Percentiles rank a stretch among this genome's conserved stretches.
Evolutionary conservation across 2,797 vertebrate species (phyloP).

Genomic region (Hemibagrus guttatus): DNA sequence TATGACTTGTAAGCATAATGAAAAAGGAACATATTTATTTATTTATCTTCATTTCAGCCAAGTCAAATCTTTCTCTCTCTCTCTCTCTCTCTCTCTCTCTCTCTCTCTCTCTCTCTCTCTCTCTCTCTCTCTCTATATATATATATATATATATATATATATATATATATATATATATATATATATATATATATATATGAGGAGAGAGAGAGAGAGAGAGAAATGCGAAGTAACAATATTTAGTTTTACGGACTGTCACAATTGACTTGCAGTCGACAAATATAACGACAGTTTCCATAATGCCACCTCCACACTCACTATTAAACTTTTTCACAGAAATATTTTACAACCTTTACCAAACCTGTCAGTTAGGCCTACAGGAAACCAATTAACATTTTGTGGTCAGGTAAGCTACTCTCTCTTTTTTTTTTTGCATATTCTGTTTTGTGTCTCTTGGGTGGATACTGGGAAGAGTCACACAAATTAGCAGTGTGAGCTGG

Average conservation of each 20-base stretch:
- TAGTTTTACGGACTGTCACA: background rate
- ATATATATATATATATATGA: too few species aligned
- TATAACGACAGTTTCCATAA: conserved; percentile 42
- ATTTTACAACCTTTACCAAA: conserved; percentile 70
- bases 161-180: too few species aligned
- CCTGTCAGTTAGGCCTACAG: conserved; percentile 67
- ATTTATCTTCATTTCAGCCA: background rate
- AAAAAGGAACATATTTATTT: background rate
- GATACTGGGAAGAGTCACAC: conserved; percentile 71
- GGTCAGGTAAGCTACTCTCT: conserved; percentile 70
- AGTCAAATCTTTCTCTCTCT: too few species aligned
- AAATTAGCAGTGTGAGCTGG: conserved; percentile 77
- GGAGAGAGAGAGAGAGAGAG: too few species aligned
- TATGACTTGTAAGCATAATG: background rate
- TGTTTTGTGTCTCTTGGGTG: conserved; percentile 63
- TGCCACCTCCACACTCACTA: conserved; percentile 59
- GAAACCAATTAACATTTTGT: conserved; percentile 80
- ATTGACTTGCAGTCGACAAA: background rate
- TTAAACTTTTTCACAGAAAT: conserved; percentile 66
- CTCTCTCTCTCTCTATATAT: too few species aligned
- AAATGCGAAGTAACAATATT: background rate
- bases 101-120: too few species aligned
- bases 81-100: too few species aligned
- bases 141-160: too few species aligned
- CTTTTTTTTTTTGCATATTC: conserved; percentile 46